These are phyloP conservation scores for Vidua chalybeata DNA, from an alignment of 2,113 vertebrate species.

Conservation along the genomic window DNA sequence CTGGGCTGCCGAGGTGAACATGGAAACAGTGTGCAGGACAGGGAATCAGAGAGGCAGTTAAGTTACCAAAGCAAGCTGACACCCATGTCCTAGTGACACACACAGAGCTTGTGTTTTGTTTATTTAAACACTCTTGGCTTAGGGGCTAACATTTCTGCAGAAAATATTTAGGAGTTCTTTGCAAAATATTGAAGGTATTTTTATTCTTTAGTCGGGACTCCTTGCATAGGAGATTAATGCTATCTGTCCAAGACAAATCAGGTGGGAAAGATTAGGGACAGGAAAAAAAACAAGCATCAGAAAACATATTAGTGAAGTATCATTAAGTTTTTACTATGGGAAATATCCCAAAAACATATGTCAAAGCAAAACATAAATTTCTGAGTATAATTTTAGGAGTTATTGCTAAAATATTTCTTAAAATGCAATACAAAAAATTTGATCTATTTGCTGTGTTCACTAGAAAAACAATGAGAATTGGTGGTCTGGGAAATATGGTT, in stretches of 20 bases:
- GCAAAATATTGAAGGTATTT: not conserved
- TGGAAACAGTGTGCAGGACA: not conserved
- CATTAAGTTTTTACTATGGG: not conserved
- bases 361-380: not conserved
- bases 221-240: not conserved
- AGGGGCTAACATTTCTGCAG: not conserved
- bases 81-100: not conserved
- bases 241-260: not conserved
- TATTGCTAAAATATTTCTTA: not conserved
- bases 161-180: not conserved
- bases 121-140: not conserved
- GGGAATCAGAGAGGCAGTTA: not conserved
- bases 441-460: not conserved
- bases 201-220: not conserved
- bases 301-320: not conserved
- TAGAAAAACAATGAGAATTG: not conserved
- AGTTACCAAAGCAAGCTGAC: not conserved
- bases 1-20: not conserved
- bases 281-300: not conserved
- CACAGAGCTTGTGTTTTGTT: not conserved
- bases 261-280: not conserved
- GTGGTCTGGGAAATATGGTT: not conserved
- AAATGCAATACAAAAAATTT: not conserved
- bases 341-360: not conserved
- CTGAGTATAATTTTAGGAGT: not conserved